Evolutionary conservation across 2,797 vertebrate species (phyloP), one percentile per base, ranked within the genome.

Genomic region (Allobates femoralis): DNA sequence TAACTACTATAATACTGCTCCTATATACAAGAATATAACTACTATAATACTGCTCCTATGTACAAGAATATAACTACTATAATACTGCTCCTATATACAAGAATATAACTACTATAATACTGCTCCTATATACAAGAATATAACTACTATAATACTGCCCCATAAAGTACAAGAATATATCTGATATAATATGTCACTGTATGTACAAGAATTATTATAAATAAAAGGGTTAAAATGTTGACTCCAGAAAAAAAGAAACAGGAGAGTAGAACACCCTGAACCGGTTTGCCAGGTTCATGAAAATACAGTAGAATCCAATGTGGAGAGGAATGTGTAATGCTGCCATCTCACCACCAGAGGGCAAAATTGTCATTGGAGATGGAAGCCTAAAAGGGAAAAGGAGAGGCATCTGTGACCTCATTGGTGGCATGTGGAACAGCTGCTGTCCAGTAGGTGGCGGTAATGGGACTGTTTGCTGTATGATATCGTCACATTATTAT

Each of bases 331-430:
- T 67, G 3, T 32, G 5, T 8, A n/a, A 15, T 28, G 21, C 30
- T 18, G 3, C 21, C 19, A 41, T 23, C 19, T 26, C n/a, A 37
- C 82, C 86, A 87, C 81, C 73, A 87, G 86, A 80, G 86, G 86
- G 66, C 46, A 28, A 23, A 84, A 51, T 84, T 80, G 76, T 78
- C 56, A 66, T 84, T 66, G 46, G 46, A 46, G 37, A 84, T 28
- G 34, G 23, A 34, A 69, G 26, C 5, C 32, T 69, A 37, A 67
- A 46, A 2, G 16, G 10, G 28, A 32, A 75, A 16, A 53, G 53
- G 26, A 53, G 50, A 28, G 50, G 1, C 2, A 11, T 56, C n/a
- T 15, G 15, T 37, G 30, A 11, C 18, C 32, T 50, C 41, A 5
- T 4, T 12, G 16, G 23, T 46, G 15, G 21, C 10, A 50, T 26